These are phyloP conservation scores for Hylaeus anthracinus DNA, from an alignment of 1,140 invertebrate species.

Conservation along the genomic window DNA sequence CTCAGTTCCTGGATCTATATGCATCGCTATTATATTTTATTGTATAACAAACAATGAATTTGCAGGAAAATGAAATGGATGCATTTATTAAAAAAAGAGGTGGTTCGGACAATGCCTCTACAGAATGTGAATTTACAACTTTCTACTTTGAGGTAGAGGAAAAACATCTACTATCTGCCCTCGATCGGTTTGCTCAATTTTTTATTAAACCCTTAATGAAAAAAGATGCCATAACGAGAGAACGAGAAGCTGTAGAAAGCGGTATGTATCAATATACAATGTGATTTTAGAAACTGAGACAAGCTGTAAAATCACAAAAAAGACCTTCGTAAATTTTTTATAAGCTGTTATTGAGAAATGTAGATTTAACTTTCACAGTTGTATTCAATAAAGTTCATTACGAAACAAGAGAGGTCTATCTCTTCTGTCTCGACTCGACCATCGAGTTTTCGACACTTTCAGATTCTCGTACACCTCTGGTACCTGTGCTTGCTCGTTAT, in stretches of 20 bases:
- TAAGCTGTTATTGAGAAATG: too few species aligned
- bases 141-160: conserved; percentile 95
- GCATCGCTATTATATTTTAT: too few species aligned
- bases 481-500: too few species aligned
- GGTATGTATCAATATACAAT: conserved; percentile 80
- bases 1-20: not conserved
- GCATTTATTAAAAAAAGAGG: conserved; percentile 90
- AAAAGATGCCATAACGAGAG: conserved; percentile 91
- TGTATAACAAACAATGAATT: not conserved
- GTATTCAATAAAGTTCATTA: too few species aligned
- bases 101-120: conserved; percentile 91
- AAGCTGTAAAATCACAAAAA: too few species aligned
- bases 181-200: conserved; percentile 95
- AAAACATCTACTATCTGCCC: conserved; percentile 86
- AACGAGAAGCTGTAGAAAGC: conserved; percentile 95
- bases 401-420: too few species aligned
- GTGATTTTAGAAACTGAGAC: not conserved
- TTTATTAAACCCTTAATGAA: conserved; percentile 94
- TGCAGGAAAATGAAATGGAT: conserved; percentile 91
- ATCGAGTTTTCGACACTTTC: too few species aligned
- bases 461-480: too few species aligned
- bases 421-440: too few species aligned
- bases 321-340: too few species aligned
- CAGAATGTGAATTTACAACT: conserved; percentile 91
- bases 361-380: too few species aligned